A percentile compares a stretch with the other conserved stretches of the same genome.
Conservation (phyloP, 1,140 invertebrate species). For the Dryas iulia region DNA sequence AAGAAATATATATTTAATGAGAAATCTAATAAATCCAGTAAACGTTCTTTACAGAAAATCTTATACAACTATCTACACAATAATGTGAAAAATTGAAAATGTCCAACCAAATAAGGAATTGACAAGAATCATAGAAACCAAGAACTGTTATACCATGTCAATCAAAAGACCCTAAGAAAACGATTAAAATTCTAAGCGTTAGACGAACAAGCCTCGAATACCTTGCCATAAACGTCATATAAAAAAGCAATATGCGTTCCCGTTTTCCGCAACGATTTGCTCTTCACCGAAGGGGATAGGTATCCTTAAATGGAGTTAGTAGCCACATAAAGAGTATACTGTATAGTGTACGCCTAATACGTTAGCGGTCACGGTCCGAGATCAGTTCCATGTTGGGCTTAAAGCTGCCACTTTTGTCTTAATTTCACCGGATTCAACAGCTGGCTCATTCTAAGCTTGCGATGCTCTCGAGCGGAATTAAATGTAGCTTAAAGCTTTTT, state of each 20-base stretch:
- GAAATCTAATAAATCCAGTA: neutral
- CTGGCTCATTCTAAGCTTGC: neutral
- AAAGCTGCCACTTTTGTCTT: slow-evolving; percentile 23
- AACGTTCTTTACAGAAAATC: neutral
- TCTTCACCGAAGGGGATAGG: slow-evolving; percentile 35
- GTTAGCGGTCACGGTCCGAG: slow-evolving; percentile 30
- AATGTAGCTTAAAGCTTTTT: neutral
- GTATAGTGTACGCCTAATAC: slow-evolving; percentile 4
- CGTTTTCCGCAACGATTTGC: slow-evolving; percentile 31
- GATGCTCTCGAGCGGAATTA: neutral
- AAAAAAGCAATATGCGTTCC: slow-evolving; percentile 37
- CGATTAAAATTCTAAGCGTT: slow-evolving; percentile 33
- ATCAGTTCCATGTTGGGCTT: slow-evolving; percentile 19
- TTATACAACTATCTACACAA: neutral
- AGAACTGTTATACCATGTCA: slow-evolving; percentile 27
- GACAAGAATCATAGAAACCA: neutral
- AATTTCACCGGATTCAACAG: slow-evolving; percentile 6
- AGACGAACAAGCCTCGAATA: slow-evolving; percentile 28
- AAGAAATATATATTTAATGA: neutral
- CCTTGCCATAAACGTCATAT: slow-evolving; percentile 30
- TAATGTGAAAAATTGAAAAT: neutral
- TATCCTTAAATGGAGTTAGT: slow-evolving; percentile 24
- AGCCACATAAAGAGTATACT: neutral
- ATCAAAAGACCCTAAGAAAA: slow-evolving; percentile 26
- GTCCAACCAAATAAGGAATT: neutral